Evolutionary conservation across 2,888 invertebrate species (phyloP).

Genomic region (Zygaena filipendulae): DNA sequence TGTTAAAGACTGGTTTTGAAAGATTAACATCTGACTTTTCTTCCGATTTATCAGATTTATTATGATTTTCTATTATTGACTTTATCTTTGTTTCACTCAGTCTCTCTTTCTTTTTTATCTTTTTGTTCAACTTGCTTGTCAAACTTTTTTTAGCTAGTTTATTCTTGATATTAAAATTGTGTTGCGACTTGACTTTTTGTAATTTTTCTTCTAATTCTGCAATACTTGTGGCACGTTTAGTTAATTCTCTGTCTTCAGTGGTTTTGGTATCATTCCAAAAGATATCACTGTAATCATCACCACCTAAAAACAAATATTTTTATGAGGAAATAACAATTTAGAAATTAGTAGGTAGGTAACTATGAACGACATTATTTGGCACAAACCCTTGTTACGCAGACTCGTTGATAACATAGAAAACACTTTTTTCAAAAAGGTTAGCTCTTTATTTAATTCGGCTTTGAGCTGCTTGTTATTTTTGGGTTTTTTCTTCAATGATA

Average conservation of each 20-base stretch:
- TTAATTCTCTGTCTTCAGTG: slow-evolving; percentile 30
- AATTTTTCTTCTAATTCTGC: slow-evolving; percentile 73
- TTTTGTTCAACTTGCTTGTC: slow-evolving; percentile 75
- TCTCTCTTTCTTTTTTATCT: slow-evolving; percentile 70
- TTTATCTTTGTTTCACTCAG: slow-evolving; percentile 31
- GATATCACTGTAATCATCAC: no score
- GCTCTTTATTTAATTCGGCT: slow-evolving; percentile 57
- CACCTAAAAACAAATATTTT: no score
- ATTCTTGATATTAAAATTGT: slow-evolving; percentile 72
- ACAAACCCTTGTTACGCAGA: slow-evolving; percentile 45
- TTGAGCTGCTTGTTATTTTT: slow-evolving; percentile 37
- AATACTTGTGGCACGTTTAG: slow-evolving; percentile 69
- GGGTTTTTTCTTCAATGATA: slow-evolving; percentile 19
- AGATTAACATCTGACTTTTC: slow-evolving; percentile 42
- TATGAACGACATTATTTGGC: no score
- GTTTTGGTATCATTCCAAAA: no score
- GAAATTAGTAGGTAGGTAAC: not conserved
- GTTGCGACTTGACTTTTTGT: slow-evolving; percentile 70
- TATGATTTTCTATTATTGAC: slow-evolving; percentile 16
- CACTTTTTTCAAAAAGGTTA: slow-evolving; percentile 67
- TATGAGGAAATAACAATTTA: no score
- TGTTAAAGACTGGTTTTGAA: slow-evolving; percentile 82
- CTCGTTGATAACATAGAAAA: slow-evolving; percentile 68
- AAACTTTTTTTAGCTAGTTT: slow-evolving; percentile 75
- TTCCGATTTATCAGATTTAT: slow-evolving; percentile 17